Conservation (phyloP, 2,113 vertebrate genomes). For the Rattus norvegicus region GRCr8 NC_086019.1:151658501-151659000, state of each 20-base stretch:
- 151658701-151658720: neutral
- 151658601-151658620: neutral
- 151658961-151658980: no score
- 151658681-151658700: neutral
- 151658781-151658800: neutral
- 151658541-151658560: neutral
- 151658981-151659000: neutral
- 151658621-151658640: neutral
- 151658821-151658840: neutral
- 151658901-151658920: neutral
- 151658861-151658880: neutral
- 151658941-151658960: no score
- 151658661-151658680: neutral
- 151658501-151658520: neutral
- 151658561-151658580: neutral
- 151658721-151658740: neutral
- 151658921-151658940: neutral
- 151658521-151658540: neutral
- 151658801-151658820: neutral
- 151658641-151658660: neutral
- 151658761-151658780: neutral
- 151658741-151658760: neutral
- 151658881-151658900: neutral
- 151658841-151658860: neutral
- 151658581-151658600: neutral